These are phyloP conservation scores for Euwallacea similis DNA, from an alignment of 1,140 invertebrate genomes.

Conservation along the genomic window DNA sequence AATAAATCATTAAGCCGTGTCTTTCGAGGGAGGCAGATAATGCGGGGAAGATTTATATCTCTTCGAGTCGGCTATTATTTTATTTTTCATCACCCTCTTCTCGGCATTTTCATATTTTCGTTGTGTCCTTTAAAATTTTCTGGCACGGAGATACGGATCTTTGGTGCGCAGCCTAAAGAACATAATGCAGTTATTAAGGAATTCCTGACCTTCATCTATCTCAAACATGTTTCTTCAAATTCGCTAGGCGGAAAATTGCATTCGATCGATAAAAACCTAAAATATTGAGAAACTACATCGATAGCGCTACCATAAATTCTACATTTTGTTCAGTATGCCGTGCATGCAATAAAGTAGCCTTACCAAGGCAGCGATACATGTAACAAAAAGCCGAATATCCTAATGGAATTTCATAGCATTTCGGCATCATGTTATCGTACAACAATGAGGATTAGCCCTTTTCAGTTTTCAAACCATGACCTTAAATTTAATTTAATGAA, in stretches of 20 bases:
- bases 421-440: background rate
- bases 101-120: background rate
- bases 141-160: too few relatives aligned
- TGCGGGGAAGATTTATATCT: background rate
- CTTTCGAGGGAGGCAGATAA: background rate
- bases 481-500: too few relatives aligned
- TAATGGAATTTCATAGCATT: conserved; percentile 1
- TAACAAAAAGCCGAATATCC: background rate
- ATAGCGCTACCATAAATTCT: background rate
- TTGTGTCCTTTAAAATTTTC: too few relatives aligned
- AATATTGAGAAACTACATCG: conserved; percentile 1
- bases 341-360: conserved; percentile 3
- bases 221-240: background rate
- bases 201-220: too few relatives aligned
- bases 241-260: background rate
- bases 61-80: background rate
- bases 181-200: too few relatives aligned
- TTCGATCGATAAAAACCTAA: background rate
- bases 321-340: background rate
- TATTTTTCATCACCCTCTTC: background rate
- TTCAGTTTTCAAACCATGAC: too few relatives aligned
- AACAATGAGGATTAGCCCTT: too few relatives aligned
- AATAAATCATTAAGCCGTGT: conserved; percentile 6
- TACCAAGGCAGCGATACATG: background rate
- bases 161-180: too few relatives aligned